Evolutionary conservation across 2,113 vertebrate species (phyloP).

Genomic region (Gallinago jamesoni): DNA sequence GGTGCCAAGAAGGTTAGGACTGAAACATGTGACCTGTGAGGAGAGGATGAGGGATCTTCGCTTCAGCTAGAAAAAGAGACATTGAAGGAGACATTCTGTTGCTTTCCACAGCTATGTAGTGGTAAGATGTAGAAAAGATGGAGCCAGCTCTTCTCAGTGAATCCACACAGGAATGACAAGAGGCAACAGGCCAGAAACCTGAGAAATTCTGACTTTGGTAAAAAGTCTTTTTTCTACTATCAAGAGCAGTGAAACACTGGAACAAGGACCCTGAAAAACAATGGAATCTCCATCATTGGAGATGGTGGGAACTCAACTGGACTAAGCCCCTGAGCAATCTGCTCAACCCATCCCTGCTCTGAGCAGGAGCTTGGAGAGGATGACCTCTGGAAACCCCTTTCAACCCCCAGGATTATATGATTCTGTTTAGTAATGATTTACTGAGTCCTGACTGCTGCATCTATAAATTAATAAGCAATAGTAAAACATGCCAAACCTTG

Average conservation of each 20-base stretch:
- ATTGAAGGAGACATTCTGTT: background rate
- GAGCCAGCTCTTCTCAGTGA: background rate
- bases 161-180: background rate
- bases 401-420: background rate
- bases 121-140: background rate
- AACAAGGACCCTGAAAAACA: background rate
- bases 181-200: background rate
- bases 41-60: background rate
- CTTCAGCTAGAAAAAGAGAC: background rate
- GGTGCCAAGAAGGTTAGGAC: background rate
- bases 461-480: background rate
- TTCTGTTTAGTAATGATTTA: background rate
- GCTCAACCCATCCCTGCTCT: background rate
- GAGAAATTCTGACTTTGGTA: background rate
- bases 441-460: background rate
- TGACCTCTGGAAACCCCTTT: background rate
- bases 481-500: background rate
- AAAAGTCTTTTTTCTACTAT: background rate
- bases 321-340: background rate
- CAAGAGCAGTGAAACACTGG: background rate
- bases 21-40: rapidly evolving
- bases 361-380: background rate
- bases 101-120: background rate
- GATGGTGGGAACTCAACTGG: background rate
- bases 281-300: background rate